Base-by-base conservation (phyloP, 2,113 vertebrate genomes). In the Catharus bicknelli region DNA sequence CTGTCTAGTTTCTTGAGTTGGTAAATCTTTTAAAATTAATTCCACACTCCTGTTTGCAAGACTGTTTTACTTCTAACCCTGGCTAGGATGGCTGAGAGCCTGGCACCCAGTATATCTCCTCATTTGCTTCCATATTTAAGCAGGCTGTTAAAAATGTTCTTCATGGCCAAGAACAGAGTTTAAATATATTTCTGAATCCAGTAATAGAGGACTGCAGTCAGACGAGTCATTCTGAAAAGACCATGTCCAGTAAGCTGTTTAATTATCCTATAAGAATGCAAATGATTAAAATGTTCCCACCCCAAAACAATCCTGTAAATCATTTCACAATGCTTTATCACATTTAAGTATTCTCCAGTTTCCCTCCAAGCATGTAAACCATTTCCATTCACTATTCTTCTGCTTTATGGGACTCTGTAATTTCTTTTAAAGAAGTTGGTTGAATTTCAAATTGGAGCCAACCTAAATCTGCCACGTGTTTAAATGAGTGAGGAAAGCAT, bases 21-120 rank as follows among this genome's bases (percentile, higher is more conserved):
- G 91, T 89, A 90, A 85, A 80, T 95, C 81, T 90, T 89, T 79
- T 74, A 6, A 83, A 94, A 93, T 88, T 3, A 86, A 80, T 87
- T 82, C 70, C 25, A 62, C 29, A n/a, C 10, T 90, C 66, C 42
- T 54, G n/a, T 79, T 88, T 92, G 42, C 59, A 83, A 83, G 78
- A 36, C 2, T 36, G 7, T 70, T 93, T 90, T 88, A 57, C 45
- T 75, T 81, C 80, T 36, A 89, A 69, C 54, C 34, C 32, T 51
- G 66, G 51, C 26, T 47, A 43, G 32, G 0, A 2, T 30, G 22
- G 69, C 54, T 73, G 34, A 87, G 25, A 83, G 64, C 55, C 81
- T 85, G 73, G n/a, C 59, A 91, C 34, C 6, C 21, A 55, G 23
- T 62, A 30, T n/a, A 85, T 47, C 17, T 81, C 25, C n/a, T 79